Conservation (phyloP, 2,888 invertebrate genomes). For the Aspidapion aeneum region DNA sequence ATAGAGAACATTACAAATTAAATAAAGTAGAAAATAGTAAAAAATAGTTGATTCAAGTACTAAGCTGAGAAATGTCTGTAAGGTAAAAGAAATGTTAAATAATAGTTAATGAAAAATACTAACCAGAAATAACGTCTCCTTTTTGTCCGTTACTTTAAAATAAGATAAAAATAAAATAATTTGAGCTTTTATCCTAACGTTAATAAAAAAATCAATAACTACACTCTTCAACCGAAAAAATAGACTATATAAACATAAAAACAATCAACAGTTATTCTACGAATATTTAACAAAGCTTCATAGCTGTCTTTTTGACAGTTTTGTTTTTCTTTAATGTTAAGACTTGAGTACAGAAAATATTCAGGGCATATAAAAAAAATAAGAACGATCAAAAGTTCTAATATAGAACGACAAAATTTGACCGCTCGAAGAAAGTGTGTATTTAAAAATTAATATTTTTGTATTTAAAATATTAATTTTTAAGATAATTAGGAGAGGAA, state of each 20-base stretch:
- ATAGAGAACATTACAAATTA: no score
- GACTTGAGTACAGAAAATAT: conserved; percentile 15
- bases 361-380: conserved; percentile 9
- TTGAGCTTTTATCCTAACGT: no score
- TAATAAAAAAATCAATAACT: no score
- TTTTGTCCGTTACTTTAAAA: no score
- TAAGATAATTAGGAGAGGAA: neutral
- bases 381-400: conserved; percentile 33
- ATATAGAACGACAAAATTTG: conserved; percentile 35
- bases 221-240: conserved; percentile 47
- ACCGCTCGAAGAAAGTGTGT: conserved; percentile 18
- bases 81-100: no score
- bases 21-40: no score
- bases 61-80: no score
- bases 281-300: conserved; percentile 44
- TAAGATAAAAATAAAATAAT: no score
- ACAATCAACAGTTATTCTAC: conserved; percentile 49
- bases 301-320: conserved; percentile 35
- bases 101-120: no score
- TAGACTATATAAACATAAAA: conserved; percentile 52
- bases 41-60: no score
- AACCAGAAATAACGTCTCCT: no score
- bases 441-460: conserved; percentile 8
- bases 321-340: conserved; percentile 20
- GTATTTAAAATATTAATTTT: neutral